Evolutionary conservation across 2,113 vertebrate species (phyloP), one percentile per base, ranked within the genome.

Genomic region (Tyto alba): DNA sequence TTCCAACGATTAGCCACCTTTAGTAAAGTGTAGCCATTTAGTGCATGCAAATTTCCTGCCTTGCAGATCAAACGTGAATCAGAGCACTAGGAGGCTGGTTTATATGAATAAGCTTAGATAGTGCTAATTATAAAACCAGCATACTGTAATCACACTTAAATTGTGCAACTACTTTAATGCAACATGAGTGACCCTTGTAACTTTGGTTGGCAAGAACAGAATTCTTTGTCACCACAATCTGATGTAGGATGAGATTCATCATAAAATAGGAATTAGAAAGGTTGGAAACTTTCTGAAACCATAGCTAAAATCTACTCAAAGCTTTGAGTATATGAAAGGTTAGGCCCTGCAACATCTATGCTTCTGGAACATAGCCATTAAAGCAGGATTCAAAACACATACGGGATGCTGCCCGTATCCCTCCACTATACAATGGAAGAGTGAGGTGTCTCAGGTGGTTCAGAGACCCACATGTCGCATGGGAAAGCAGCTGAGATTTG

Each of bases 81-180:
- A 96, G 27, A 98, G 64, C 85, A 72, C 62, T 94, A 91, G 88
- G 95, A 94, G 52, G n/a, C 72, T 97, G 78, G 60, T 78, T 96
- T 66, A 86, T 74, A 81, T 87, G 95, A 97, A 97, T 90, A 96
- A 92, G 62, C 55, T 91, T 85, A 96, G 73, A 95, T 83, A 96
- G 56, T 68, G 62, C 52, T 96, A 97, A 97, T 97, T 98, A 96
- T 94, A 90, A 95, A 94, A 96, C 34, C 95, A 95, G 67, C 32
- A 96, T 88, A 96, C 56, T 60, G 82, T 82, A 97, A 97, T 97
- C 86, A 94, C 66, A 52, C 29, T 95, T 94, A 94, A 97, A 96
- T 93, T 96, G n/a, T 97, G 18, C 62, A 95, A 94, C 53, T 96
- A 72, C 69, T 75, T 93, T 95, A 95, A 87, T 79, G 56, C 26